Conservation (phyloP, 35 echinoderm and acorn worm species). For the Eucidaris tribuloides region DNA sequence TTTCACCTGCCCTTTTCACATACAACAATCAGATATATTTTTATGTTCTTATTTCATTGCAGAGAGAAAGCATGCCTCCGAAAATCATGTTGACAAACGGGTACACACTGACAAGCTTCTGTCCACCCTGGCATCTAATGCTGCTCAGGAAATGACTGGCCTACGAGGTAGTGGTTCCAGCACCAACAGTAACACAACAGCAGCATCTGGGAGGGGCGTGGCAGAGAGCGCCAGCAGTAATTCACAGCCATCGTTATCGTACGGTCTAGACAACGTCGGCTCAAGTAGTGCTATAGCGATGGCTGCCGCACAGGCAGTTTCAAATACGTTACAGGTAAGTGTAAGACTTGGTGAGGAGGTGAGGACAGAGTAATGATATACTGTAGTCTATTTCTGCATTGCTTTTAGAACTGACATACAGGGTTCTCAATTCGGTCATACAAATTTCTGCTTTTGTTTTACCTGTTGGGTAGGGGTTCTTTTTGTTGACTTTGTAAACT, state of each 20-base stretch:
- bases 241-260: conserved; percentile 68
- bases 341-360: background rate
- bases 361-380: no score
- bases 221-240: background rate
- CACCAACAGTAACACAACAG: background rate
- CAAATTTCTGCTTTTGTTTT: no score
- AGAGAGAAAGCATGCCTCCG: conserved; percentile 71
- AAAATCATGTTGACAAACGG: conserved; percentile 77
- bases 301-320: conserved; percentile 96
- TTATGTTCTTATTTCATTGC: background rate
- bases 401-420: no score
- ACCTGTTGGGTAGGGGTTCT: no score
- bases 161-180: background rate
- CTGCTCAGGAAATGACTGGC: conserved; percentile 66
- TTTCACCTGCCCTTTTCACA: no score
- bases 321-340: conserved; percentile 96
- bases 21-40: no score
- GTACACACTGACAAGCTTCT: conserved; percentile 65
- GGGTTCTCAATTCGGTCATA: no score
- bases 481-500: no score
- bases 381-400: no score
- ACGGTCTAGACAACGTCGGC: conserved; percentile 83
- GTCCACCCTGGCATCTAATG: conserved; percentile 64
- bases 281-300: conserved; percentile 89
- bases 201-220: background rate